Conservation (phyloP, 2,888 invertebrate genomes). For the Tiphia femorata region DNA sequence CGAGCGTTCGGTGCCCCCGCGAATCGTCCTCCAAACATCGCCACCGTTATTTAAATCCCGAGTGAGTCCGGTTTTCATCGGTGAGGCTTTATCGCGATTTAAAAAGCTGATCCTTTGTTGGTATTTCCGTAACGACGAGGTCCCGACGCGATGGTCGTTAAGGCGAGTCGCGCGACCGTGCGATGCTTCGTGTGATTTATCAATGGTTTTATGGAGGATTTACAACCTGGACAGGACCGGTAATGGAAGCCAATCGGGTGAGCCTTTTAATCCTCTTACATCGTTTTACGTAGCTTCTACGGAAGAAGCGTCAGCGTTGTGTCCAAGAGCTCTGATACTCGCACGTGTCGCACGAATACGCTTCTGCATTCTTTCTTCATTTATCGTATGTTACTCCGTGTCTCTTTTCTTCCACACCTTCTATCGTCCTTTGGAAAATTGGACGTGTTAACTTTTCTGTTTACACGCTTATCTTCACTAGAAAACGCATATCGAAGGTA, state of each 20-base stretch:
- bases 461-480: no score
- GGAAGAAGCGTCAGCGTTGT: constrained; percentile 34
- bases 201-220: constrained; percentile 46
- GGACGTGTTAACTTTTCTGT: no score
- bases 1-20: no score
- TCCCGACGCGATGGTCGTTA: constrained; percentile 31
- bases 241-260: constrained; percentile 49
- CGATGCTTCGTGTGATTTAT: constrained; percentile 43
- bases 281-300: constrained; percentile 40
- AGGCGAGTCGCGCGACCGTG: constrained; percentile 34
- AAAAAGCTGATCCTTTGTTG: constrained; percentile 23
- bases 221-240: constrained; percentile 40
- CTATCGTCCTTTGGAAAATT: no score
- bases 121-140: constrained; percentile 30
- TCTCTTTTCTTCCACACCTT: not conserved
- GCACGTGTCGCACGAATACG: not conserved
- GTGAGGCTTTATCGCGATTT: constrained; percentile 25
- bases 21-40: no score
- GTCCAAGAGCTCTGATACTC: constrained; percentile 16
- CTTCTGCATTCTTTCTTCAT: not conserved
- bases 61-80: constrained; percentile 2
- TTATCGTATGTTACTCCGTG: no score
- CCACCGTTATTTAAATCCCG: not conserved
- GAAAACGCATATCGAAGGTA: no score
- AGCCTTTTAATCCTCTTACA: constrained; percentile 49